phyloP scores from a whole-genome alignment of 2,113 vertebrate genomes.

The Alligator mississippiensis region DNA sequence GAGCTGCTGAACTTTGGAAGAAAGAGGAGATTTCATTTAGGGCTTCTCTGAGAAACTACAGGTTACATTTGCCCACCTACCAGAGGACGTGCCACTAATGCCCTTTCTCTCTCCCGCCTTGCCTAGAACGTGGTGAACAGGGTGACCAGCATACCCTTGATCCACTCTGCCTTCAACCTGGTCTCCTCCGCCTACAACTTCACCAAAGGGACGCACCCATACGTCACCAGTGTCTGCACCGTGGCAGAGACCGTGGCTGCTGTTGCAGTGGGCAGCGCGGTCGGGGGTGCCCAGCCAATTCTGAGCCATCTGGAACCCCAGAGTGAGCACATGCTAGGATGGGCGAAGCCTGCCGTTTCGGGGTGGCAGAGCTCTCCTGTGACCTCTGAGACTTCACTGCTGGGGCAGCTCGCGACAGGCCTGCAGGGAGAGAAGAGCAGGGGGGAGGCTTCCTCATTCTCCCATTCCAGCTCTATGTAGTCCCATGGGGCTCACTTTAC shows the following conservation, averaged over 20 bases:
- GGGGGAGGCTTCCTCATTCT: background rate
- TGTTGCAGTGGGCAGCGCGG: slow-evolving; percentile 80
- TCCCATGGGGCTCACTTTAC: background rate
- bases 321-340: slow-evolving; percentile 77
- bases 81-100: background rate
- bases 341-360: background rate
- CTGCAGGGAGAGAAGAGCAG: background rate
- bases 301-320: slow-evolving; percentile 90
- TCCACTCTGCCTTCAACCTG: slow-evolving; percentile 86
- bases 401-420: background rate
- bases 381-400: background rate
- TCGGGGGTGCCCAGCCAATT: slow-evolving; percentile 88
- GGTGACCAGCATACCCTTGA: slow-evolving; percentile 84
- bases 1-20: background rate
- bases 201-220: slow-evolving; percentile 89
- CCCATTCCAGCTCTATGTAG: background rate
- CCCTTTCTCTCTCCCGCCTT: background rate
- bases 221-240: slow-evolving; percentile 85
- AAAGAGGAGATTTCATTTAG: background rate
- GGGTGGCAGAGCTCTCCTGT: background rate
- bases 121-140: slow-evolving; percentile 82
- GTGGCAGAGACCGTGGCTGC: slow-evolving; percentile 87
- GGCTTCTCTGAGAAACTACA: background rate
- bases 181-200: slow-evolving; percentile 85
- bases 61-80: background rate